Conservation (phyloP, 2,113 vertebrate genomes). For the Perccottus glenii region DNA sequence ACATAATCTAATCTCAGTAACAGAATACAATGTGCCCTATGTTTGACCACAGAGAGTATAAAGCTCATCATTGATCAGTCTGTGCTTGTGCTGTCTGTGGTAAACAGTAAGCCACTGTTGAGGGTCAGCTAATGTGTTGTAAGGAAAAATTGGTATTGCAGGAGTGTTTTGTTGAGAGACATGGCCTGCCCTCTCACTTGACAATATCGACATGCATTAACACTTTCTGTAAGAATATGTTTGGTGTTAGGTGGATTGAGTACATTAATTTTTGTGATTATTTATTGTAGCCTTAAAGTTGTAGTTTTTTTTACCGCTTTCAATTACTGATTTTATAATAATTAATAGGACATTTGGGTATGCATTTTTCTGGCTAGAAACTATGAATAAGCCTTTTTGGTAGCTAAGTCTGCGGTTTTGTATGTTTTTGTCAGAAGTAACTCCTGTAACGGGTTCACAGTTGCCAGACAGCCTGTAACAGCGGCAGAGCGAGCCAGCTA, state of each 20-base stretch:
- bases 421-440: constrained; percentile 3
- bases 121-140: neutral
- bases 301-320: too few species aligned
- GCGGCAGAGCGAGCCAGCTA: constrained; percentile 10
- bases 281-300: too few species aligned
- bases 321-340: too few species aligned
- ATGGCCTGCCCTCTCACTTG: too few species aligned
- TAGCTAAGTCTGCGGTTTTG: neutral
- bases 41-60: constrained; percentile 21
- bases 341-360: too few species aligned
- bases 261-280: too few species aligned
- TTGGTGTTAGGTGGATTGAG: too few species aligned
- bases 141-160: neutral
- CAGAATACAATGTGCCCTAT: constrained; percentile 45
- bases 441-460: constrained; percentile 20
- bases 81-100: constrained; percentile 21
- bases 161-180: neutral
- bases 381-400: neutral
- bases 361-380: too few species aligned
- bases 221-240: too few species aligned
- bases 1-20: constrained; percentile 40
- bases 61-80: constrained; percentile 24
- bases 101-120: constrained; percentile 16
- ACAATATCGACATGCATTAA: too few species aligned
- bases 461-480: constrained; percentile 17